Evolutionary conservation across 1,140 invertebrate species (phyloP).

Genomic region (Drosophila willistoni): DNA sequence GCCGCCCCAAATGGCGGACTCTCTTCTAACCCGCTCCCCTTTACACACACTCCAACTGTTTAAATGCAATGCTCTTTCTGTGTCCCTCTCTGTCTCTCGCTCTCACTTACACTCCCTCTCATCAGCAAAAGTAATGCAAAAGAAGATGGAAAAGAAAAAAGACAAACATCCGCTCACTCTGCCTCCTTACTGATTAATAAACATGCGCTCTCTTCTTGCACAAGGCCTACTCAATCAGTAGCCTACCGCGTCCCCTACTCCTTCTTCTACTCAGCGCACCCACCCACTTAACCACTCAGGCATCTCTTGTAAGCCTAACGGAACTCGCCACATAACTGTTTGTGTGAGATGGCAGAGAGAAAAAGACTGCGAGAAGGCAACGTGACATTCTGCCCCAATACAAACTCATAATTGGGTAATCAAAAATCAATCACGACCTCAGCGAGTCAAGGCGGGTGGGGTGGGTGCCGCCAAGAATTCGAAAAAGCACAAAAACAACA

Average conservation of each 20-base stretch:
- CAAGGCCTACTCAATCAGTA: slow-evolving; percentile 74
- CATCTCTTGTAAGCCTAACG: slow-evolving; percentile 55
- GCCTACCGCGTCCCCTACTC: slow-evolving; percentile 29
- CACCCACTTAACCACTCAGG: slow-evolving; percentile 33
- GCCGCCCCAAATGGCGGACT: slow-evolving; percentile 48
- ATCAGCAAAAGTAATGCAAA: slow-evolving; percentile 60
- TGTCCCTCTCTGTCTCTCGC: slow-evolving; percentile 8
- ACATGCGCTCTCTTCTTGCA: slow-evolving; percentile 69
- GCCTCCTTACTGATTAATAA: slow-evolving; percentile 73
- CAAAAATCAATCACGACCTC: slow-evolving; percentile 43
- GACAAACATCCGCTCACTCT: slow-evolving; percentile 49
- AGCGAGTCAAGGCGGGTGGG: slow-evolving; percentile 19
- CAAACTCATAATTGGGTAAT: slow-evolving; percentile 51
- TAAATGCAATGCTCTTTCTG: slow-evolving; percentile 42
- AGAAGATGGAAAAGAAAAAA: slow-evolving; percentile 47
- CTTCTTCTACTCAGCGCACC: slow-evolving; percentile 36
- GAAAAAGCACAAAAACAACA: slow-evolving; percentile 6
- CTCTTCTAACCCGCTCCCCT: slow-evolving; percentile 4
- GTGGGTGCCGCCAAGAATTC: neutral
- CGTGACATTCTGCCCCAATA: slow-evolving; percentile 35
- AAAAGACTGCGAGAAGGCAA: slow-evolving; percentile 17
- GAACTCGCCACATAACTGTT: slow-evolving; percentile 46
- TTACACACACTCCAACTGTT: slow-evolving; percentile 33
- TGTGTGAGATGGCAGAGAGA: slow-evolving; percentile 13
- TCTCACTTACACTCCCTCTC: slow-evolving; percentile 21